phyloP scores from a whole-genome alignment of 2,888 invertebrate genomes.

The Pollenia labialis region DNA sequence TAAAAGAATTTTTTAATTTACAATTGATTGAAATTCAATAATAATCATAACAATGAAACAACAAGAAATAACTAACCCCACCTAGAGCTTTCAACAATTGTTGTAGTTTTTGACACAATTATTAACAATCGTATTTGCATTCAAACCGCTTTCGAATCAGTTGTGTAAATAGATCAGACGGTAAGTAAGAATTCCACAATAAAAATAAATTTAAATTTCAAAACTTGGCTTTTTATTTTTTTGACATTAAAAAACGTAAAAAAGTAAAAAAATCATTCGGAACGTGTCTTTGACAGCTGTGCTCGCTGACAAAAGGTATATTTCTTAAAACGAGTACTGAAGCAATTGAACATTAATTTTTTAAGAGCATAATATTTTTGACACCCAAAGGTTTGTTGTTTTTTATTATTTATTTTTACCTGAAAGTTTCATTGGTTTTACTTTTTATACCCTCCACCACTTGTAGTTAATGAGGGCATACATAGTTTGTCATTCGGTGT shows the following conservation, averaged over 20 bases:
- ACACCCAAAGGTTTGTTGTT: neutral
- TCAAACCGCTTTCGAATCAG: neutral
- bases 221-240: constrained; percentile 16
- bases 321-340: neutral
- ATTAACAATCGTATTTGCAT: neutral
- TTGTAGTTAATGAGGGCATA: too few relatives aligned
- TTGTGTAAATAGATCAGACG: neutral
- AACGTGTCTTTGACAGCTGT: constrained; percentile 14
- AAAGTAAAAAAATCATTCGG: neutral
- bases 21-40: neutral
- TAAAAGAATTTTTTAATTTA: neutral
- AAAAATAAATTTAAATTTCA: constrained; percentile 7
- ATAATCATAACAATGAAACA: neutral
- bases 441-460: neutral
- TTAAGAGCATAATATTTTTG: neutral
- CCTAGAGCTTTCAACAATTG: neutral
- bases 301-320: neutral
- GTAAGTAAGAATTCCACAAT: neutral
- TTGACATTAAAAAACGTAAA: constrained; percentile 18
- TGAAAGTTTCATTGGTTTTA: neutral
- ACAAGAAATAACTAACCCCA: neutral
- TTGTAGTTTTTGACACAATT: neutral
- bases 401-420: constrained; percentile 2
- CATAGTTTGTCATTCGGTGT: too few relatives aligned
- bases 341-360: too few relatives aligned